Conservation (phyloP, 1,140 invertebrate genomes). For the Panonychus citri region DNA sequence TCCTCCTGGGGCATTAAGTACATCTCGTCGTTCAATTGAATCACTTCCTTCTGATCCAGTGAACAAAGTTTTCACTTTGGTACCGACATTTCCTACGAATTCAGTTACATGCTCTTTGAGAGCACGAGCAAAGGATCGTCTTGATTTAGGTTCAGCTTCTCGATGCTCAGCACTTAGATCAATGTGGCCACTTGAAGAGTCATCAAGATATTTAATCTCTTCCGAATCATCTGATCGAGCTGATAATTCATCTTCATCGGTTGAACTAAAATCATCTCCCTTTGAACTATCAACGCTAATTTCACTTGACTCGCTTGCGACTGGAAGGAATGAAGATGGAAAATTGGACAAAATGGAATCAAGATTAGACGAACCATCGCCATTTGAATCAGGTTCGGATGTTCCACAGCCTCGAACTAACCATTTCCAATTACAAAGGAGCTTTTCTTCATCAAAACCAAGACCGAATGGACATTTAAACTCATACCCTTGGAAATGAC, state of each 20-base stretch:
- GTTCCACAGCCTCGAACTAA: slow-evolving; percentile 38
- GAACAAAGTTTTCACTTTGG: not conserved
- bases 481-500: slow-evolving; percentile 38
- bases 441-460: slow-evolving; percentile 43
- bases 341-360: not conserved
- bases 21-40: not conserved
- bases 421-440: slow-evolving; percentile 61
- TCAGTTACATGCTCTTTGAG: not conserved
- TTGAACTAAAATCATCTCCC: not conserved
- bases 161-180: not conserved
- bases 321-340: not conserved
- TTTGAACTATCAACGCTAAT: too few relatives aligned
- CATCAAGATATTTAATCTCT: not conserved
- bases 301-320: not conserved
- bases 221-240: not conserved
- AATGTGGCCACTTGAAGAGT: not conserved
- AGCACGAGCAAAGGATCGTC: not conserved
- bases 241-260: slow-evolving; percentile 1
- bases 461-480: slow-evolving; percentile 58
- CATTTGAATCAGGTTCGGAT: slow-evolving; percentile 2
- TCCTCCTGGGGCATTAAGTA: not conserved
- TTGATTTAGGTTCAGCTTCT: not conserved
- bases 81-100: not conserved
- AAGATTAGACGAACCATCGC: slow-evolving; percentile 2
- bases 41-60: not conserved